Conservation (phyloP, 2,113 vertebrate species). For the Petrocephalus zakoni region DNA sequence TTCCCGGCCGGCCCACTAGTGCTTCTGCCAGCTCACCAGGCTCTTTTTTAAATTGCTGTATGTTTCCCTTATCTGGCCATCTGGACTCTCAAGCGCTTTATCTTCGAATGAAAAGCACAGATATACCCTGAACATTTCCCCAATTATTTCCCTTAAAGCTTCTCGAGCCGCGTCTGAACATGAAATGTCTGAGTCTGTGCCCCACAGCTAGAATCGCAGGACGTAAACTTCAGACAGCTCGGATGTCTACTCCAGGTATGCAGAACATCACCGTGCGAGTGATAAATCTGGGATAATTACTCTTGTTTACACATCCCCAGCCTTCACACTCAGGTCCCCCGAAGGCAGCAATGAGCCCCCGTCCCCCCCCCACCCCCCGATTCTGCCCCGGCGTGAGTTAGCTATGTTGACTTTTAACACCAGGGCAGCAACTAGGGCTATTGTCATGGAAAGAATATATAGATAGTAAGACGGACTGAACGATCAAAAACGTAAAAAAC, state of each 20-base stretch:
- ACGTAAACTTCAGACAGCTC: neutral
- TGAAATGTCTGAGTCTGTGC: neutral
- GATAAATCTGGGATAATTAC: neutral
- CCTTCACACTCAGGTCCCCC: neutral
- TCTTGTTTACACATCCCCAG: neutral
- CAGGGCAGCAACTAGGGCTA: neutral
- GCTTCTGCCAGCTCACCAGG: neutral
- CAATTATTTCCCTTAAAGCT: neutral
- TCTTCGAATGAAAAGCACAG: neutral
- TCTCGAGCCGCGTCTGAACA: neutral
- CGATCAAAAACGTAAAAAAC: neutral
- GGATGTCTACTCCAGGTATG: neutral
- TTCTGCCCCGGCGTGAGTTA: neutral
- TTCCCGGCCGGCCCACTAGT: neutral
- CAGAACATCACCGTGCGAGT: neutral
- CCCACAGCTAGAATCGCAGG: neutral
- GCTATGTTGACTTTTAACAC: neutral
- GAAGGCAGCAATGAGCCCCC: neutral
- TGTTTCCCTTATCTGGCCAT: neutral
- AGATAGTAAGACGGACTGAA: neutral
- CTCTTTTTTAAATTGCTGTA: neutral
- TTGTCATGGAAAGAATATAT: neutral
- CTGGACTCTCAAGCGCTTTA: neutral
- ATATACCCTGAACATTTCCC: neutral
- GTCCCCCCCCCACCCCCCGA: too few species aligned